These are phyloP conservation scores for Ceramica pisi DNA, from an alignment of 2,888 invertebrate species.

Conservation along the genomic window DNA sequence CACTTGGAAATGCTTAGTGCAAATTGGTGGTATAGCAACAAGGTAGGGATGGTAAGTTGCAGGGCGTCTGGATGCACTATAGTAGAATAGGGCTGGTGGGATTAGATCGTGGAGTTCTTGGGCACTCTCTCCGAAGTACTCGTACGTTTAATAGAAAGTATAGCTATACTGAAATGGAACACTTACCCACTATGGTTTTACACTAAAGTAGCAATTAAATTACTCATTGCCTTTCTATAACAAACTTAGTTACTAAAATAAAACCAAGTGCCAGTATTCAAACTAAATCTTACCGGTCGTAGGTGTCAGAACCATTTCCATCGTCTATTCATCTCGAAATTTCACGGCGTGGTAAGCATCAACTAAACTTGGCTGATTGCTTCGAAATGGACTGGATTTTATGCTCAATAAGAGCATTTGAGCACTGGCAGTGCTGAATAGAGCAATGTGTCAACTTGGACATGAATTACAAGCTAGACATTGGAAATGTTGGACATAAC, in stretches of 20 bases:
- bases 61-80: no score
- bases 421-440: constrained; percentile 35
- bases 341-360: constrained; percentile 46
- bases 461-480: constrained; percentile 45
- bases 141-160: no score
- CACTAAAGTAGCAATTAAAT: no score
- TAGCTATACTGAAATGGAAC: no score
- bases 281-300: neutral
- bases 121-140: no score
- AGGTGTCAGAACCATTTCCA: constrained; percentile 25
- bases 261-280: neutral
- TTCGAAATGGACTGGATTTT: constrained; percentile 51
- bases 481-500: constrained; percentile 33
- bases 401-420: constrained; percentile 27
- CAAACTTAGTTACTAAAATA: neutral
- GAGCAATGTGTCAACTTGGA: constrained; percentile 45
- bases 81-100: no score
- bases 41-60: no score
- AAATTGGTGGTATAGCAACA: no score
- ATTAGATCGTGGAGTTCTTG: no score
- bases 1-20: no score
- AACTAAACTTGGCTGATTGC: constrained; percentile 72
- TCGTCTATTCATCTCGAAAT: constrained; percentile 33
- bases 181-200: no score
- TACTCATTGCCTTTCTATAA: no score